A percentile compares a stretch with the other conserved stretches of the same genome.
Conservation (phyloP, 2,888 invertebrate species). For the Venusia cambrica region DNA sequence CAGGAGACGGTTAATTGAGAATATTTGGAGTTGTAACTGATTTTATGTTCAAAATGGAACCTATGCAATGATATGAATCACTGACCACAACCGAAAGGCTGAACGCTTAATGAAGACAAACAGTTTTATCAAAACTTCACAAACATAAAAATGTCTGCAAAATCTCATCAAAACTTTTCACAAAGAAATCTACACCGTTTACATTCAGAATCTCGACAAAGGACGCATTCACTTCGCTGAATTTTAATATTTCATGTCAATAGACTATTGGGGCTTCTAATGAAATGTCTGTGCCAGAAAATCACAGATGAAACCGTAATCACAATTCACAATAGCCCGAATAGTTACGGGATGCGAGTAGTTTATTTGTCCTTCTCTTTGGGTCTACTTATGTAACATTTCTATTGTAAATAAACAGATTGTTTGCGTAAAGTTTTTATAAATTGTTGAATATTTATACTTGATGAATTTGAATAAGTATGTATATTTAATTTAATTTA, state of each 20-base stretch:
- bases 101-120: too few species aligned
- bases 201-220: constrained; percentile 22
- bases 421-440: too few species aligned
- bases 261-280: constrained; percentile 25
- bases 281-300: constrained; percentile 28
- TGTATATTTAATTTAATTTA: too few species aligned
- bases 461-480: too few species aligned
- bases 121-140: too few species aligned
- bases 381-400: constrained; percentile 7
- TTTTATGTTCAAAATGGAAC: too few species aligned
- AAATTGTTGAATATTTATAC: too few species aligned
- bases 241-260: constrained; percentile 37
- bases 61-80: too few species aligned
- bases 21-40: too few species aligned
- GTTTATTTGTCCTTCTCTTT: constrained; percentile 24
- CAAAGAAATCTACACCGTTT: constrained; percentile 21
- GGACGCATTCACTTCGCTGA: constrained; percentile 25
- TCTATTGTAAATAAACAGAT: too few species aligned
- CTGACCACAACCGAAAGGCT: too few species aligned
- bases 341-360: constrained; percentile 24
- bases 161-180: constrained; percentile 11
- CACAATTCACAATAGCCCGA: constrained; percentile 23
- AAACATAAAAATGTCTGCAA: constrained; percentile 1
- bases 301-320: constrained; percentile 29
- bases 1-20: too few species aligned